These are phyloP conservation scores for Clarias laeviceps DNA, from an alignment of 2,797 vertebrate species.

Conservation along the genomic window DNA sequence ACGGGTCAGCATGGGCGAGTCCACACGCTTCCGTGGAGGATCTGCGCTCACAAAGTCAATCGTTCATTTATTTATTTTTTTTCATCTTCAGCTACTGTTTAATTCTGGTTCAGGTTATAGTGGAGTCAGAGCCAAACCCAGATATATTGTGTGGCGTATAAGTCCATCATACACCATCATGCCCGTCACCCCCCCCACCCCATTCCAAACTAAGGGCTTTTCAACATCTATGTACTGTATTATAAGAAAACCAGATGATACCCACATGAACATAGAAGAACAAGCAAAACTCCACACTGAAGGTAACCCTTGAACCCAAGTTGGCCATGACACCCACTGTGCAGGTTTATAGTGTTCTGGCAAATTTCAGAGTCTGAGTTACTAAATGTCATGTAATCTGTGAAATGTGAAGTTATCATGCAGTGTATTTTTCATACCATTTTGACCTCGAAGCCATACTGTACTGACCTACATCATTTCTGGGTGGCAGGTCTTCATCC, in stretches of 20 bases:
- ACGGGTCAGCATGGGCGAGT: conserved; percentile 90
- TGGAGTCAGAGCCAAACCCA: not conserved
- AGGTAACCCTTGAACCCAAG: not conserved
- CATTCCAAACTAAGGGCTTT: not conserved
- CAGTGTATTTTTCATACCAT: conserved; percentile 7
- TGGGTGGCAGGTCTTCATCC: conserved; percentile 88
- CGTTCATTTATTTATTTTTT: not conserved
- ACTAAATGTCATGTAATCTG: not conserved
- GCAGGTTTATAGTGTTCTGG: not conserved
- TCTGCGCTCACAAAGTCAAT: conserved; percentile 63
- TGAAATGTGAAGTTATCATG: not conserved
- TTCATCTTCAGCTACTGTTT: not conserved
- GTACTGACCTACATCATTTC: conserved; percentile 86
- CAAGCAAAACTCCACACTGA: not conserved
- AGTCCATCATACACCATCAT: not conserved
- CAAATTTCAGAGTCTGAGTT: not conserved
- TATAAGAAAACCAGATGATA: not conserved
- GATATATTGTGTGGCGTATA: not conserved
- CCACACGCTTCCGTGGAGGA: conserved; percentile 89
- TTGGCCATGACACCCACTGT: not conserved
- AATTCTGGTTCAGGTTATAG: not conserved
- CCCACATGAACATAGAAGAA: not conserved
- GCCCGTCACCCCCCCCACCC: too few species aligned
- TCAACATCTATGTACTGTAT: not conserved
- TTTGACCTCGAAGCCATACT: not conserved